Conservation (phyloP, 2,113 vertebrate genomes). For the Castor canadensis region DNA sequence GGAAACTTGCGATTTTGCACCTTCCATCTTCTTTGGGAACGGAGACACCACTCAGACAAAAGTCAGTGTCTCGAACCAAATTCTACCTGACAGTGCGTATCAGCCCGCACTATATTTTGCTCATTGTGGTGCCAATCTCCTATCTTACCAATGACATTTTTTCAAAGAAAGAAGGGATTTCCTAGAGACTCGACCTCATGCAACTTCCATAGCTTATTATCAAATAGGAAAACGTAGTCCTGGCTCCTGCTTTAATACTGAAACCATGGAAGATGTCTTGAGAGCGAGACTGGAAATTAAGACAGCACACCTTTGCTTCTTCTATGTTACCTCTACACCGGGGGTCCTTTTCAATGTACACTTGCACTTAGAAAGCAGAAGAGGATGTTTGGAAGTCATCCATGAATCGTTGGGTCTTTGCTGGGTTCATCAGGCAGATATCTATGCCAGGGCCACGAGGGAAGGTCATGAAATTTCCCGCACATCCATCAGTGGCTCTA, state of each 20-base stretch:
- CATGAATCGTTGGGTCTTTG: conserved; percentile 38
- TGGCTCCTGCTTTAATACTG: conserved; percentile 90
- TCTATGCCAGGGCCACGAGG: conserved; percentile 5
- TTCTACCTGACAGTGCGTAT: conserved; percentile 99
- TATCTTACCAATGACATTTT: conserved; percentile 99
- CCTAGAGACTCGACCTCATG: conserved; percentile 99
- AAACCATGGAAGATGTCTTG: conserved; percentile 85
- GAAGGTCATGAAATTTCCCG: conserved; percentile 12
- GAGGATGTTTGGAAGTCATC: conserved; percentile 39
- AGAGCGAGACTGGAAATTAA: conserved; percentile 89
- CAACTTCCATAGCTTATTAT: conserved; percentile 97
- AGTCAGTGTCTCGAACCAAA: conserved; percentile 99
- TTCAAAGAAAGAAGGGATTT: conserved; percentile 99
- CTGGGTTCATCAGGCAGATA: conserved; percentile 46
- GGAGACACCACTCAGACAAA: conserved; percentile 95
- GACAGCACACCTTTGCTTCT: conserved; percentile 82
- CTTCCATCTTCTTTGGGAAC: conserved; percentile 95
- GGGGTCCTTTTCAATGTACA: neutral
- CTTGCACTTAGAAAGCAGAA: conserved; percentile 23
- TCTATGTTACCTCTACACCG: conserved; percentile 73
- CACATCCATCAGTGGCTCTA: neutral
- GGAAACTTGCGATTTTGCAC: conserved; percentile 93
- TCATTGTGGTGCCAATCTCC: conserved; percentile 99
- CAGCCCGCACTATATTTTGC: conserved; percentile 97
- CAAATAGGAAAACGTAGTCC: conserved; percentile 90